Evolutionary conservation across 2,888 invertebrate genomes (phyloP), one percentile per base, ranked within the genome.

Genomic region (Ischnura elegans): DNA sequence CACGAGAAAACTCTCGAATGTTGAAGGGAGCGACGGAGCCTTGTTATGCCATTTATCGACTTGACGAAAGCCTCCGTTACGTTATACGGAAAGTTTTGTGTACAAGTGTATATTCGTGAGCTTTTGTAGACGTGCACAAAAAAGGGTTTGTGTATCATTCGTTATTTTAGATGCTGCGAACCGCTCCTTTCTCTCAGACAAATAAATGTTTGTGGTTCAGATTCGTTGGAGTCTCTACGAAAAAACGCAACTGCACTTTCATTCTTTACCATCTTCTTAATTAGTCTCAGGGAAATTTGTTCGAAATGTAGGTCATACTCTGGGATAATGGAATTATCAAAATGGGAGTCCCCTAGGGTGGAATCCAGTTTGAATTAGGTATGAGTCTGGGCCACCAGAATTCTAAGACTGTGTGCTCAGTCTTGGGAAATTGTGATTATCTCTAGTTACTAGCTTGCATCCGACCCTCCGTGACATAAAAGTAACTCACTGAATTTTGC

Each of bases 1-100:
- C 2, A 29, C 29, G 76, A 10, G 76, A 13, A 2, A 8, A n/a
- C n/a, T n/a, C n/a, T 8, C 76, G 29, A 16, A 36, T 76, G 76
- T 36, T 76, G 36, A 36, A 16, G 76, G 3, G 25, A 2, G 29
- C n/a, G n/a, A n/a, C n/a, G 36, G 16, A 76, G 76, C 29, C 76
- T 76, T 36, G 36, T 76, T 76, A 76, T 76, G 76, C 76, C 16
- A 76, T 76, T 76, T 76, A 76, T 36, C 76, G 76, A 76, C 76
- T 76, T 76, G 76, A 76, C 36, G 76, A 76, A 76, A 76, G 36
- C 76, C 76, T 36, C 29, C 76, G 16, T 76, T 36, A 10, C 76
- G 36, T 36, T 76, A 36, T 13, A 76, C 76, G 76, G 76, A 76
- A 76, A 76, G 76, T 76, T 76, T 76, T 29, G 76, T 29, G n/a